These are phyloP conservation scores for Hedya salicella DNA, from an alignment of 2,888 invertebrate species.

Conservation along the genomic window DNA sequence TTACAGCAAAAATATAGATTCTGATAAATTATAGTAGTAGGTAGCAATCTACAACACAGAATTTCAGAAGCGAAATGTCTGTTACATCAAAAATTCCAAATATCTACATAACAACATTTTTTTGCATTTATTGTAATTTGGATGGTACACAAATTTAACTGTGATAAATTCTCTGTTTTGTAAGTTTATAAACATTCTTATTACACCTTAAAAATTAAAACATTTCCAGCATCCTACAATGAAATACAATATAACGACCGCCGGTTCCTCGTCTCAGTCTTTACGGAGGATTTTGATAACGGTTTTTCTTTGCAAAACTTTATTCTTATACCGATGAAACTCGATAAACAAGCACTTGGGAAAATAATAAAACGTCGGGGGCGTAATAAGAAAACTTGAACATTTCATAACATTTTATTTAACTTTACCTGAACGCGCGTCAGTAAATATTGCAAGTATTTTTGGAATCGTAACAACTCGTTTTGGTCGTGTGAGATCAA, in stretches of 20 bases:
- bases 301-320: conserved; percentile 35
- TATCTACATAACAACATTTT: too few relatives aligned
- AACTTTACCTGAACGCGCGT: conserved; percentile 10
- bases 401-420: conserved; percentile 9
- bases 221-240: background rate
- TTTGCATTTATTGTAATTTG: too few relatives aligned
- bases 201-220: background rate
- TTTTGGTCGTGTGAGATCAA: too few relatives aligned
- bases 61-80: too few relatives aligned
- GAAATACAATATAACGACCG: conserved; percentile 9
- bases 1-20: too few relatives aligned
- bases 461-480: background rate
- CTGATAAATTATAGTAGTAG: too few relatives aligned
- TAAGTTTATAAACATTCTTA: too few relatives aligned
- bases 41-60: too few relatives aligned
- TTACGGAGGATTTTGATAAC: conserved; percentile 26
- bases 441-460: background rate
- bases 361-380: conserved; percentile 30
- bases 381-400: conserved; percentile 25
- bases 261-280: conserved; percentile 5
- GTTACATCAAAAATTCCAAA: too few relatives aligned
- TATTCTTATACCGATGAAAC: conserved; percentile 21
- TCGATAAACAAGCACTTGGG: conserved; percentile 26
- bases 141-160: too few relatives aligned
- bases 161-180: too few relatives aligned